phyloP scores from a whole-genome alignment of 1,140 invertebrate genomes.

The Drosophila orena region DNA sequence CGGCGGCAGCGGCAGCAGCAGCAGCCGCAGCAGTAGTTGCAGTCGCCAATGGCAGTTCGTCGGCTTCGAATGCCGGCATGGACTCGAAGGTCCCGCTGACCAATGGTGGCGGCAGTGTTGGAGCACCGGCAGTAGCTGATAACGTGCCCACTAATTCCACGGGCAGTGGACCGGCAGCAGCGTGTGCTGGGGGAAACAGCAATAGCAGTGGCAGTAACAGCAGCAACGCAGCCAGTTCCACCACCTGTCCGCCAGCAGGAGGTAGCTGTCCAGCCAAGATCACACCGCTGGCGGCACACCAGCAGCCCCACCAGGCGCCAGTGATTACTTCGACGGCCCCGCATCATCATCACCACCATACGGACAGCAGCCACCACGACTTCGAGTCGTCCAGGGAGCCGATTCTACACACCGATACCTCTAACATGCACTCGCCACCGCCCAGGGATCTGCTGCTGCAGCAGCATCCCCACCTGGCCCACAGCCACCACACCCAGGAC shows the following conservation, averaged over 20 bases:
- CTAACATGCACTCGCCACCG: conserved; percentile 83
- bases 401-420: conserved; percentile 76
- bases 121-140: conserved; percentile 17
- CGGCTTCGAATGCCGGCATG: conserved; percentile 20
- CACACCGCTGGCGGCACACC: conserved; percentile 40
- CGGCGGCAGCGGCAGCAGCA: conserved; percentile 48
- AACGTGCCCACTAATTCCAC: conserved; percentile 69
- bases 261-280: background rate
- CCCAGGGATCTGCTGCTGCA: conserved; percentile 70
- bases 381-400: conserved; percentile 82
- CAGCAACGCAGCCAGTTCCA: conserved; percentile 67
- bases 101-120: conserved; percentile 24
- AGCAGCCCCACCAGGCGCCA: conserved; percentile 77
- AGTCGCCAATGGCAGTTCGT: conserved; percentile 41
- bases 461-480: conserved; percentile 60
- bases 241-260: conserved; percentile 44
- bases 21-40: conserved; percentile 43
- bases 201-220: conserved; percentile 46
- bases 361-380: conserved; percentile 81
- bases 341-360: conserved; percentile 73
- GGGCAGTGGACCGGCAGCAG: conserved; percentile 12
- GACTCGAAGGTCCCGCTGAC: conserved; percentile 35
- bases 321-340: conserved; percentile 81
- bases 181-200: conserved; percentile 13
- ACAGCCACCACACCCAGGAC: conserved; percentile 70